Base-by-base conservation (phyloP, 2,888 invertebrate genomes). In the Cryptus armator region DNA sequence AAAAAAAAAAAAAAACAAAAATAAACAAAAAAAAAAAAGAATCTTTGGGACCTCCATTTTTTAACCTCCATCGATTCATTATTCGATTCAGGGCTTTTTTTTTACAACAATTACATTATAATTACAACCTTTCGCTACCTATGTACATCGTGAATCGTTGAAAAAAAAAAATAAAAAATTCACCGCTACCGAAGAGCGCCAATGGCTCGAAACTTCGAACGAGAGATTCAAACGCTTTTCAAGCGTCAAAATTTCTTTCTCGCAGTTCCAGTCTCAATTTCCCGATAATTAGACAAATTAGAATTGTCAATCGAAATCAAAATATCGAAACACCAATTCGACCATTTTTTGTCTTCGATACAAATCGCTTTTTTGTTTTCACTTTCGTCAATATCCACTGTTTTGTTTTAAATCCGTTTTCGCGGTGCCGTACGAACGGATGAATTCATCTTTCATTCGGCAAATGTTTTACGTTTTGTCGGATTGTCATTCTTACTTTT, bases 21-120 rank as follows among this genome's bases (percentile, higher is more conserved):
- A 44, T 7, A 37, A 24, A 74, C 1, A 24, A 75, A 32, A 71
- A 83, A 81, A 79, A 71, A 81, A 66, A 83, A 43, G 72, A 86
- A 85, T 79, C 79, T 78, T 83, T 86, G 83, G 83, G 72, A 80
- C 66, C 37, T 84, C 70, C 24, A 81, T 79, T 16, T 56, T 44
- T 71, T 48, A 7, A 29, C 59, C 62, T 81, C 76, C 76, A 66
- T 83, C 78, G 75, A 83, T 85, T 76, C 81, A 70, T 78, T 53
- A 76, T 79, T 81, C 79, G n/a, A 71, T 82, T 68, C 68, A 43
- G 64, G 70, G 78, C 37, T 32, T 67, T 66, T 29, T 29, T 80
- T 59, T 59, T 78, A 79, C 70, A 81, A 81, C 59, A 77, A 29
- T 75, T 70, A 56, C 64, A 43, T 75, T 81, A 85, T 75, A 85